Evolutionary conservation across 1,140 invertebrate genomes (phyloP).

Genomic region (Trachymyrmex cornetzi): DNA sequence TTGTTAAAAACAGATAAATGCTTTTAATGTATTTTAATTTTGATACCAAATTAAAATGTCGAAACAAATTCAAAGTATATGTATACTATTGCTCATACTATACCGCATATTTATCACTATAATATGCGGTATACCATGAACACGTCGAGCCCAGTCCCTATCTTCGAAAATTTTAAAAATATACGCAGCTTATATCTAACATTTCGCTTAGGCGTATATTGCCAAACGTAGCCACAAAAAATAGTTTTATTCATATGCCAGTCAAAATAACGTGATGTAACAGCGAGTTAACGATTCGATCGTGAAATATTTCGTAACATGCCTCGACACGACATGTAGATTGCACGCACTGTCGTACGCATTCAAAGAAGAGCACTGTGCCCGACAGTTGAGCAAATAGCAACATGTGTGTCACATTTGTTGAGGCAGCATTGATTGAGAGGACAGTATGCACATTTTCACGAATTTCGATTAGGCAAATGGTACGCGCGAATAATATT

Average conservation of each 20-base stretch:
- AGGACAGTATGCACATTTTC: conserved; percentile 30
- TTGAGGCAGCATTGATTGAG: neutral
- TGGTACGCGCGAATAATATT: neutral
- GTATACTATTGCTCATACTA: neutral
- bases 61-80: neutral
- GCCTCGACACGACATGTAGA: conserved; percentile 30
- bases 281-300: conserved; percentile 49
- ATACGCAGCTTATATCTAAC: conserved; percentile 5
- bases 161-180: conserved; percentile 25
- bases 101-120: too few species aligned
- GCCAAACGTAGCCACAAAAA: conserved; percentile 37
- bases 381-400: conserved; percentile 55
- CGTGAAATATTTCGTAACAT: conserved; percentile 60
- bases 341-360: conserved; percentile 26
- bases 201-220: conserved; percentile 18
- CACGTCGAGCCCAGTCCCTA: neutral
- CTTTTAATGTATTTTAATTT: conserved; percentile 21
- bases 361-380: conserved; percentile 46
- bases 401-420: conserved; percentile 13
- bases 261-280: conserved; percentile 46
- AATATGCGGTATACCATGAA: neutral
- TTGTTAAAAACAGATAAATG: neutral
- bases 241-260: conserved; percentile 25
- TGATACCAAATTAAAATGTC: conserved; percentile 3
- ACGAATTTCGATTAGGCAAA: conserved; percentile 17